Base-by-base conservation (phyloP, 2,888 invertebrate genomes). In the Choreutis nemorana region DNA sequence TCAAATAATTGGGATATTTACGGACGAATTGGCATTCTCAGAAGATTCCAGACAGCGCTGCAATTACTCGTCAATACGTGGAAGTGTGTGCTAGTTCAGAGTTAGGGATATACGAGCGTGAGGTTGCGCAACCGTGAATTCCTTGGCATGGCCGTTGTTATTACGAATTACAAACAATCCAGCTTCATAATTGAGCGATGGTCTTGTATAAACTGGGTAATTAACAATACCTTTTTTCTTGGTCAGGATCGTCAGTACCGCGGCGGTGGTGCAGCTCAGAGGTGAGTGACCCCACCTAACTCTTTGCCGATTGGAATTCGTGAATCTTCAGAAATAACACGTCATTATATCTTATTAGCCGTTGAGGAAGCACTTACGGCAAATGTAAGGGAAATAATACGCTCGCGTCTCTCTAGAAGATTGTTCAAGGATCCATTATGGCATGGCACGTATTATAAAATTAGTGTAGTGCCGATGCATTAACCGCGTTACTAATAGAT, bases 281-380 rank as follows among this genome's bases (percentile, higher is more conserved):
- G 77, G 78, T 78, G 60, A 77, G 73, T 78, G 51, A 73, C 64
- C 70, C 45, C 42, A 62, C 58, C 55, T 60, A 61, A 64, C 61
- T 60, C 50, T 48, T 41, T 57, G 50, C 49, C 53, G 58, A 66
- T 72, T 49, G 67, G 63, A 68, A 68, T 77, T 73, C 62, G 67
- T 70, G 68, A 68, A 73, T 71, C 68, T 65, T 65, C 63, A 65
- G 57, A 73, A 73, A 70, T 68, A 72, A 67, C 64, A 66, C 61
- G 56, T 70, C 65, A 73, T 75, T 73, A 71, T 62, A 50, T 64
- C 65, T 68, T 68, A 75, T 72, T 75, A 72, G 62, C 55, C 51
- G 55, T 59, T 56, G 64, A 70, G 71, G 68, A 71, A 68, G 63
- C 68, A 68, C 68, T 72, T 70, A 68, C 50, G 59, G 61, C 63